Evolutionary conservation across 2,888 invertebrate species (phyloP), one percentile per base, ranked within the genome.

Genomic region (Caenorhabditis japonica): DNA sequence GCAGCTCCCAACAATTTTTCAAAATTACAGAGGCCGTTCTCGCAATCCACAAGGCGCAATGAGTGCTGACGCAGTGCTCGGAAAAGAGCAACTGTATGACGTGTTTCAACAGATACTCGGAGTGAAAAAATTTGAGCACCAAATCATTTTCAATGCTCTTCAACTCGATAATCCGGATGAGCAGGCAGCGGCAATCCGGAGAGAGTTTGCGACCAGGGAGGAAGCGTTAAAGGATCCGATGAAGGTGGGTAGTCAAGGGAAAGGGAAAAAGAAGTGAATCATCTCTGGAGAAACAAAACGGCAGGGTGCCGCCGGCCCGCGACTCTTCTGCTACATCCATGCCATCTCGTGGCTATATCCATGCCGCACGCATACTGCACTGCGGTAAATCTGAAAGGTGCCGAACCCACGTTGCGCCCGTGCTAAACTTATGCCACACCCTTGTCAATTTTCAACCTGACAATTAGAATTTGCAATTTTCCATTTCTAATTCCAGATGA

Each of bases 121-220:
- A 59, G 94, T 99, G 59, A 99, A 99, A 91, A 99, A 99, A 90
- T 99, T 99, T 89, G 99, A 99, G 90, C 99, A 99, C 90, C 99
- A 99, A 90, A 92, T 99, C 85, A 92, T 99, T 73, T 99, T 95
- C 90, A 99, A 99, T 91, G 97, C 97, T 82, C 92, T 97, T 88
- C 93, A 96, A 95, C 91, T 99, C 91, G 99, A 99, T 90, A 97
- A 97, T 86, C 94, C 95, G 66, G 99, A 99, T 89, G 99, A 99
- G 90, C 99, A 99, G 91, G 99, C 99, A 76, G 97, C 99, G 46
- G 97, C 99, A 59, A 99, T 99, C 84, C 91, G 99, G 89, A 92
- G 99, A 90, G 99, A 99, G 90, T 91, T 99, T 82, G 97, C 99
- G 89, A 96, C 97, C 79, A 92, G 97, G 89, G 93, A 97, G 91